Base-by-base conservation (phyloP, 2,797 vertebrate genomes). In the Myotis daubentonii region DNA sequence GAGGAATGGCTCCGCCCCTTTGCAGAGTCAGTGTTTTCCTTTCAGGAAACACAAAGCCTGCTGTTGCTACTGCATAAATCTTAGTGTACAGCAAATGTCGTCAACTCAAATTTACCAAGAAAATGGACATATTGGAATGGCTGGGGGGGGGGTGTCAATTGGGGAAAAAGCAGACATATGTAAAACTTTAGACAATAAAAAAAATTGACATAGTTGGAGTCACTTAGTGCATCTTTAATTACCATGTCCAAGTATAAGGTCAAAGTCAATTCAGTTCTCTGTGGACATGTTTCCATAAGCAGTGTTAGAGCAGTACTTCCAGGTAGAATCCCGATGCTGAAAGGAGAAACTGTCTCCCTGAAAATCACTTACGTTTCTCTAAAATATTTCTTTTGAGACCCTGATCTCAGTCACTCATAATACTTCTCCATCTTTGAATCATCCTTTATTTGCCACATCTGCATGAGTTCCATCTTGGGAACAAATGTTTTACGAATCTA, bases 71-170 rank as follows among this genome's bases (percentile, higher is more conserved):
- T 38, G 7, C 20, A 33, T 82, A 66, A 87, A 62, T 81, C 49
- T 88, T 87, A 76, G 8, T 68, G 53, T 91, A 87, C 51, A 82
- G 79, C 33, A 87, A 94, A 94, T 74, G 53, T 89, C 22, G 76
- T 78, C 93, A 72, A 72, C 3, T 51, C 72, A 55, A 62, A 86
- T 22, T 33, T 89, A 93, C 57, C 86, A 76, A 83, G n/a, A 91
- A 75, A 93, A 72, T 25, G 6, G 12, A 11, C 36, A 60, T 10
- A 25, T 78, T 15, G 17, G n/a, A 78, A n/a, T 62, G 60, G 60
- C 28, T 62, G 5, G 25, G 12, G 57, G 28, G 12, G 23, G 11
- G 57, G 25, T 1, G 28, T 30, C 60, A 62, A 62, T 62, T 62
- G 60, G 60, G 60, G 23, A 7, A 62, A 62, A 62, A 62, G 25